phyloP scores from a whole-genome alignment of 1,140 invertebrate genomes.

The Steinernema feltiae region DNA sequence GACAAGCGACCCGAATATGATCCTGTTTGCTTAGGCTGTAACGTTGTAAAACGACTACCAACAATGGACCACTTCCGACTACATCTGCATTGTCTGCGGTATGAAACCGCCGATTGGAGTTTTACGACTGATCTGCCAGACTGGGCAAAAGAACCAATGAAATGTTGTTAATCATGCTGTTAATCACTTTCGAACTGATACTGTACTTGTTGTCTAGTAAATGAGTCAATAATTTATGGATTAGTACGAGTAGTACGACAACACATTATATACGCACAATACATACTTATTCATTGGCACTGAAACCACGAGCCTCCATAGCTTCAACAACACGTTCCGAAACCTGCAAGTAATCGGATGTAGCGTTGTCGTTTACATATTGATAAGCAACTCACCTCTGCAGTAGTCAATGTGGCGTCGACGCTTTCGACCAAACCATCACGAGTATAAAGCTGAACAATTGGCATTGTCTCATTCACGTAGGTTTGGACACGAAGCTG shows the following conservation, averaged over 20 bases:
- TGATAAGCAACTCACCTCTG: constrained; percentile 65
- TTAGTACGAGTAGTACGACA: too few relatives aligned
- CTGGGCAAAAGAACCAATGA: constrained; percentile 39
- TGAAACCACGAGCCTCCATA: too few relatives aligned
- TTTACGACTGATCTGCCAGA: constrained; percentile 46
- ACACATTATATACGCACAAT: too few relatives aligned
- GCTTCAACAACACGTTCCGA: too few relatives aligned
- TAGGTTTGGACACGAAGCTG: constrained; percentile 83
- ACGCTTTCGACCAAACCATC: constrained; percentile 72
- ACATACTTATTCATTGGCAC: too few relatives aligned
- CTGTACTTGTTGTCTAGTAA: background rate
- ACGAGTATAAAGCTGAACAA: constrained; percentile 77
- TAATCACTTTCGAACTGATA: background rate
- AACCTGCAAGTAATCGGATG: too few relatives aligned
- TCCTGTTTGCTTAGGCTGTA: constrained; percentile 42
- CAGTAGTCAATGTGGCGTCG: constrained; percentile 67
- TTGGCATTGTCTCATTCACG: constrained; percentile 80
- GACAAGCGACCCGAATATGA: constrained; percentile 40
- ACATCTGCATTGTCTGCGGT: constrained; percentile 48
- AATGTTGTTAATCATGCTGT: background rate
- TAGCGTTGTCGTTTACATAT: too few relatives aligned
- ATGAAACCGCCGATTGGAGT: constrained; percentile 45
- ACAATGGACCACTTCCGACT: constrained; percentile 40
- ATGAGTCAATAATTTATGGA: too few relatives aligned
- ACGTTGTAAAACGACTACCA: constrained; percentile 38